Evolutionary conservation across 30 jellyfish, hydroid and myxozoan species (phyloP).

Genomic region (Aurelia sp.): DNA sequence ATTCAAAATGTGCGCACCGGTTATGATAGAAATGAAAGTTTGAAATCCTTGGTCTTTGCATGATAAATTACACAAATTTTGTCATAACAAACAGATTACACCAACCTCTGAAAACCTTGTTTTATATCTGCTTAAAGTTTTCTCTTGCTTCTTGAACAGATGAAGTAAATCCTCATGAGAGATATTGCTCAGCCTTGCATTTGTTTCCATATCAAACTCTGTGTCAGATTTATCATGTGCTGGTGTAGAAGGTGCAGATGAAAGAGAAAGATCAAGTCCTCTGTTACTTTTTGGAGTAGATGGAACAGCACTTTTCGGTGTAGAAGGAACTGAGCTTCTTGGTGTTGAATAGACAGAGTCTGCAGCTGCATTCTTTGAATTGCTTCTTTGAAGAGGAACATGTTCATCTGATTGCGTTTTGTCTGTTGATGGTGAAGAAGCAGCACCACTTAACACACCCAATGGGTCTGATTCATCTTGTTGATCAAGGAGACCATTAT

Average conservation of each 20-base stretch:
- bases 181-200: constrained; percentile 38
- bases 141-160: constrained; percentile 79
- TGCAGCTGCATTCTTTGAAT: constrained; percentile 10
- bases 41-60: too few species aligned
- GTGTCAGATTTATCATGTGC: constrained; percentile 84
- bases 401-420: background rate
- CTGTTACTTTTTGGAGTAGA: constrained; percentile 64
- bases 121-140: constrained; percentile 73
- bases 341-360: too few species aligned
- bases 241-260: constrained; percentile 74
- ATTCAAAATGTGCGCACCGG: too few species aligned
- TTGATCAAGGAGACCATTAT: constrained; percentile 86
- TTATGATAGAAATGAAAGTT: too few species aligned
- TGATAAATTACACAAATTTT: too few species aligned
- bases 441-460: constrained; percentile 38
- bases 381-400: constrained; percentile 12
- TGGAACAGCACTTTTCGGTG: constrained; percentile 57
- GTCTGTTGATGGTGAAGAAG: constrained; percentile 15
- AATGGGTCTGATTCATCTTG: constrained; percentile 62
- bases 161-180: constrained; percentile 72
- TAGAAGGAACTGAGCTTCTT: constrained; percentile 9
- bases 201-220: constrained; percentile 84
- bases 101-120: constrained; percentile 88
- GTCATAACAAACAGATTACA: too few species aligned
- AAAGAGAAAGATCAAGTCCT: constrained; percentile 20